Percentiles rank a stretch among this genome's conserved stretches.
Evolutionary conservation across 2,888 invertebrate species (phyloP).

Genomic region (Apotomis betuletana): DNA sequence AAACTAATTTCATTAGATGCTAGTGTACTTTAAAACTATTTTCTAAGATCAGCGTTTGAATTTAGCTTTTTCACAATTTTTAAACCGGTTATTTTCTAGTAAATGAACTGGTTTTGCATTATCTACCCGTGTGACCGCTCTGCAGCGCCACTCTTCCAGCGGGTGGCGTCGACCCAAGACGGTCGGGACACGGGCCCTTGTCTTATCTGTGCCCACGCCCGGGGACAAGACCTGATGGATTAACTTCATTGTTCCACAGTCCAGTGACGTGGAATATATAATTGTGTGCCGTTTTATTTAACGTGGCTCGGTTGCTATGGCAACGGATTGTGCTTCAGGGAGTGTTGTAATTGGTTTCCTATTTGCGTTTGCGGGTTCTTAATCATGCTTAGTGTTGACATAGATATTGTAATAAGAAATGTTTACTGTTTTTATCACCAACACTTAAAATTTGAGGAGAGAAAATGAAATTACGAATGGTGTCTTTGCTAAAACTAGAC

Average conservation of each 20-base stretch:
- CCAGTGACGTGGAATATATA: slow-evolving; percentile 81
- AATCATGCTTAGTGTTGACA: background rate
- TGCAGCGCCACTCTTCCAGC: slow-evolving; percentile 49
- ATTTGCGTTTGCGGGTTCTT: background rate
- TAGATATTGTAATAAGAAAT: background rate
- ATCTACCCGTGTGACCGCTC: slow-evolving; percentile 39
- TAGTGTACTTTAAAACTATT: no score
- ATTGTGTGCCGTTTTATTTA: slow-evolving; percentile 69
- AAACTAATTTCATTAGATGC: no score
- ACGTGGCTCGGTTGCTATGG: slow-evolving; percentile 44
- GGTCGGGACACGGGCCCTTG: slow-evolving; percentile 73
- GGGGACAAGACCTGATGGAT: slow-evolving; percentile 80
- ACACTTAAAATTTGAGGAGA: no score
- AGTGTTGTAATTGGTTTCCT: slow-evolving; percentile 12
- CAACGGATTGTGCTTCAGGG: slow-evolving; percentile 26
- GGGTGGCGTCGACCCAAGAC: slow-evolving; percentile 70
- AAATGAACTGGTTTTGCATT: background rate
- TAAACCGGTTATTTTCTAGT: no score
- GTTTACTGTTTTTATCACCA: background rate
- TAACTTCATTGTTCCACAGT: slow-evolving; percentile 82
- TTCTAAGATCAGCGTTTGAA: no score
- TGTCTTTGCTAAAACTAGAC: no score
- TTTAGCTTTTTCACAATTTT: no score
- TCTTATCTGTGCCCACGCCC: slow-evolving; percentile 81
- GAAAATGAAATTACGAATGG: no score